Conservation (phyloP, 2,888 invertebrate species). For the Machimus rusticus region DNA sequence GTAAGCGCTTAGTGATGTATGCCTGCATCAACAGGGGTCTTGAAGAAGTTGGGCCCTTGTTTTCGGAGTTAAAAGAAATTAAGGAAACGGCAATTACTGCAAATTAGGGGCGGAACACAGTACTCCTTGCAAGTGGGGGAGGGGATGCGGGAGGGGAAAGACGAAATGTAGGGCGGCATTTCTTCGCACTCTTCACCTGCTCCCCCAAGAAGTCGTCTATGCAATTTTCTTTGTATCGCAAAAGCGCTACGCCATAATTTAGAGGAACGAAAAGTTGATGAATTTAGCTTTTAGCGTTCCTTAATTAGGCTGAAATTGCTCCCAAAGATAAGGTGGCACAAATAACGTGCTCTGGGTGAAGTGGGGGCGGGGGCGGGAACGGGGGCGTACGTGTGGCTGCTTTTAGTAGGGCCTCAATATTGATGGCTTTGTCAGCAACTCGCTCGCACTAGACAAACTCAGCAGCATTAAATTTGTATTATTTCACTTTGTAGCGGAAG, state of each 20-base stretch:
- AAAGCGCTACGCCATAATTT: conserved; percentile 6
- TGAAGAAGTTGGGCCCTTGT: conserved; percentile 2
- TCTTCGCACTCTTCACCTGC: not conserved
- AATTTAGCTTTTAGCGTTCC: conserved; percentile 28
- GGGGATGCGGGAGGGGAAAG: not conserved
- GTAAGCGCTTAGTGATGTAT: conserved; percentile 26
- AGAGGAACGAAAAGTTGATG: conserved; percentile 20
- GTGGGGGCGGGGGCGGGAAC: too few relatives aligned
- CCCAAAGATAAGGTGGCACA: not conserved
- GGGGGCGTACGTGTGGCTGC: not conserved
- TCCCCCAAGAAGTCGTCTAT: conserved; percentile 1
- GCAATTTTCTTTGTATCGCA: conserved; percentile 26
- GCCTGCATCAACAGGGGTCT: not conserved
- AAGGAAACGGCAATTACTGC: conserved; percentile 36
- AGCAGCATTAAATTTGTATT: not conserved
- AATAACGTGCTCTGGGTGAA: not conserved
- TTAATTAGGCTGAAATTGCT: conserved; percentile 29
- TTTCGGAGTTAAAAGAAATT: conserved; percentile 25
- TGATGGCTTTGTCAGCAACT: not conserved
- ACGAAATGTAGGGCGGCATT: not conserved
- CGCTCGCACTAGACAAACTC: not conserved
- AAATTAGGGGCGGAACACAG: conserved; percentile 11
- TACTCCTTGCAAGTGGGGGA: not conserved
- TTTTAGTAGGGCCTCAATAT: not conserved
- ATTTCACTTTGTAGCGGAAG: not conserved